Conservation (phyloP, 2,888 invertebrate species). For the Plebejus melissa region DNA sequence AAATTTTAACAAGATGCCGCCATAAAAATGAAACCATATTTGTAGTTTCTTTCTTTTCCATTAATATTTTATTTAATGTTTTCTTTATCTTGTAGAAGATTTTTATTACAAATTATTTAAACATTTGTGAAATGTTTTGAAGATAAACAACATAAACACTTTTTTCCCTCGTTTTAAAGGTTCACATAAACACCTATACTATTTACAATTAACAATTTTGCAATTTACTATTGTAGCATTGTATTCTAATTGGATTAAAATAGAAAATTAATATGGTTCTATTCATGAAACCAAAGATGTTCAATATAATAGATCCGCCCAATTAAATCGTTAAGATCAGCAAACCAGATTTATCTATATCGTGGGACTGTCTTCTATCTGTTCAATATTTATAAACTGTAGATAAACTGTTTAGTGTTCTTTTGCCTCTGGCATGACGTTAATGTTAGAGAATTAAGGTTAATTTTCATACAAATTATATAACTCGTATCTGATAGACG, state of each 20-base stretch:
- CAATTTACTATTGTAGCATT: too few species aligned
- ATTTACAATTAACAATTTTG: too few species aligned
- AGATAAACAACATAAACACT: background rate
- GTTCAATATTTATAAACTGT: constrained; percentile 9
- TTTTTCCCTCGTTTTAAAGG: too few species aligned
- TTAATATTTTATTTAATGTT: background rate
- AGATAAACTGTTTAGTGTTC: background rate
- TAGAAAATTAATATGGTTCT: background rate
- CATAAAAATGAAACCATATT: background rate
- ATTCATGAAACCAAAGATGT: background rate
- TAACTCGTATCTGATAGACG: background rate
- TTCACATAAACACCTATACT: too few species aligned
- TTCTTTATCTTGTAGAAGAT: background rate
- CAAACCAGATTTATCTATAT: background rate
- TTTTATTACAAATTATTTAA: background rate
- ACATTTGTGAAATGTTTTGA: background rate
- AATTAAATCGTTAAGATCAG: background rate
- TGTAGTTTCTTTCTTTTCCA: background rate
- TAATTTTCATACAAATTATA: background rate
- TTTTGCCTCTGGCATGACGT: background rate
- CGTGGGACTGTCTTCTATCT: constrained; percentile 16
- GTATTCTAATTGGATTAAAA: too few species aligned
- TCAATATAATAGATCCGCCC: background rate
- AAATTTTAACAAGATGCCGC: background rate
- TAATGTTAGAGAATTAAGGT: background rate